Conservation (phyloP, 2,797 vertebrate species). For the Heteromormyrus szaboi region DNA sequence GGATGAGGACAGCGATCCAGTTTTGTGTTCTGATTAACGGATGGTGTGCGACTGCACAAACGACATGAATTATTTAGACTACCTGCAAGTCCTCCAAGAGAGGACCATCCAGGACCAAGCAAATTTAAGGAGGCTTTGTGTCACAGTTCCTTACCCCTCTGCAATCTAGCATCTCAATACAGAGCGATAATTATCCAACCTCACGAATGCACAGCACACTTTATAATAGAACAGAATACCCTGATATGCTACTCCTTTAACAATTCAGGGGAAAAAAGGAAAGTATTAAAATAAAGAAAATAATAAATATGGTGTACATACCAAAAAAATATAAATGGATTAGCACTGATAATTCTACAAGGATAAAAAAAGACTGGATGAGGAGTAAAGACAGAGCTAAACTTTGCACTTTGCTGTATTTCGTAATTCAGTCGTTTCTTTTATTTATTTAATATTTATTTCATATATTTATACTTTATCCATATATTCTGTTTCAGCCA, state of each 20-base stretch:
- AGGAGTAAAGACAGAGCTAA: too few relatives aligned
- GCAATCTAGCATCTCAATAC: not conserved
- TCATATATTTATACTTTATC: too few relatives aligned
- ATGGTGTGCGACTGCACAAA: not conserved
- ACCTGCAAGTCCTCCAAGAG: not conserved
- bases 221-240: too few relatives aligned
- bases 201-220: not conserved
- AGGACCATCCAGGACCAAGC: not conserved
- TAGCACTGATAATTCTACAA: too few relatives aligned
- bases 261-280: too few relatives aligned
- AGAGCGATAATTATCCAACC: not conserved
- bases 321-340: too few relatives aligned
- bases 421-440: not conserved
- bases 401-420: not conserved
- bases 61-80: not conserved
- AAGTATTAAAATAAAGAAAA: too few relatives aligned
- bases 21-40: not conserved
- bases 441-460: not conserved
- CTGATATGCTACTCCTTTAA: too few relatives aligned
- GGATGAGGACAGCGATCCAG: not conserved
- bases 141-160: not conserved
- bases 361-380: too few relatives aligned
- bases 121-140: not conserved
- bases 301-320: too few relatives aligned
- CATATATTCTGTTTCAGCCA: not conserved